These are phyloP conservation scores for Helicoverpa assulta DNA, from an alignment of 2,888 invertebrate species.

Conservation along the genomic window DNA sequence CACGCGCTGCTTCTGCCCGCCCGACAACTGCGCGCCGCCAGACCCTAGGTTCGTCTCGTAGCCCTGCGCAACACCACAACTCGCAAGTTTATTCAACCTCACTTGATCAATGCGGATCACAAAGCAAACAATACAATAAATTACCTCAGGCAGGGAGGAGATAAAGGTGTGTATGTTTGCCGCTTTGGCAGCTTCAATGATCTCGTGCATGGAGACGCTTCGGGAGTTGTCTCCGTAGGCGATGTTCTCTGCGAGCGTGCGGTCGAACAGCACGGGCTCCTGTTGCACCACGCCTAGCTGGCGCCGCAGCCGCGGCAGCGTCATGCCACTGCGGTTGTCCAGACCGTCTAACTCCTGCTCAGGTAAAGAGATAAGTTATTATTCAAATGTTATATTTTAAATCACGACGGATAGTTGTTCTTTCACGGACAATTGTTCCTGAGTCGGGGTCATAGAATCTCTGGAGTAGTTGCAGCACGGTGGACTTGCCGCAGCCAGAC, in stretches of 20 bases:
- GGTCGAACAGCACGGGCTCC: conserved; percentile 95
- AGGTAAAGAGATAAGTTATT: not conserved
- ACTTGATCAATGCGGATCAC: not conserved
- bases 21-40: conserved; percentile 92
- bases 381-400: too few relatives aligned
- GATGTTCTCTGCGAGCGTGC: conserved; percentile 95
- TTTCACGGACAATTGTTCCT: conserved; percentile 83
- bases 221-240: conserved; percentile 95
- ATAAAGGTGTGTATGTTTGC: conserved; percentile 96
- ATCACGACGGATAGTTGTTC: too few relatives aligned
- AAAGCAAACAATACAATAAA: not conserved
- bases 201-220: conserved; percentile 92
- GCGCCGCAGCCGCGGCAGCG: conserved; percentile 92
- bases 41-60: conserved; percentile 93
- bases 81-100: not conserved
- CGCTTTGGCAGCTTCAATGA: conserved; percentile 93
- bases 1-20: conserved; percentile 93
- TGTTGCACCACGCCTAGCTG: conserved; percentile 96
- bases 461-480: conserved; percentile 94
- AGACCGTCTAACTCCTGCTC: conserved; percentile 88
- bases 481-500: conserved; percentile 95
- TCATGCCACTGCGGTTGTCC: conserved; percentile 90
- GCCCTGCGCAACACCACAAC: conserved; percentile 79
- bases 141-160: conserved; percentile 92
- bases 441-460: conserved; percentile 94